phyloP scores from a whole-genome alignment of 2,113 vertebrate genomes.

The Scartelaos histophorus region DNA sequence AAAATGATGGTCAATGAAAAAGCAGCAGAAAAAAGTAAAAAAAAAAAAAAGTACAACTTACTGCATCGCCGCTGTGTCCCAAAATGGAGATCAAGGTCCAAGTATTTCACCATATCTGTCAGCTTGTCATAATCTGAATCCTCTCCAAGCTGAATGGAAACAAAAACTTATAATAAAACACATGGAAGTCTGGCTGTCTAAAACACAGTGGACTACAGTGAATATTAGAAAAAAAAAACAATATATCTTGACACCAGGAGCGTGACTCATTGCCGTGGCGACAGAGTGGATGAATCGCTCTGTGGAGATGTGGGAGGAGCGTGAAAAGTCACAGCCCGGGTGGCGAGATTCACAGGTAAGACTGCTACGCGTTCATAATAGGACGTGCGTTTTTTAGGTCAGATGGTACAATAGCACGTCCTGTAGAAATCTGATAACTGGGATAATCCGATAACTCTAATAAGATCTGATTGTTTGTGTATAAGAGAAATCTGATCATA shows the following conservation, averaged over 20 bases:
- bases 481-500: too few relatives aligned
- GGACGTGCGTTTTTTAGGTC: too few relatives aligned
- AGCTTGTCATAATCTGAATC: constrained; percentile 96
- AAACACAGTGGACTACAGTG: background rate
- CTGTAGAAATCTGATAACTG: too few relatives aligned
- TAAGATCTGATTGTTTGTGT: too few relatives aligned
- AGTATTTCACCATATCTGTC: constrained; percentile 97
- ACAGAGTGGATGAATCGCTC: constrained; percentile 20
- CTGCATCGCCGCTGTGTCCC: constrained; percentile 85
- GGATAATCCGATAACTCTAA: too few relatives aligned
- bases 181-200: background rate
- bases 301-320: constrained; percentile 35
- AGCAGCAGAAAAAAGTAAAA: background rate
- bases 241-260: background rate
- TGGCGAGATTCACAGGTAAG: constrained; percentile 39
- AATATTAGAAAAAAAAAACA: background rate
- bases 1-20: background rate
- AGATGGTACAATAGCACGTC: too few relatives aligned
- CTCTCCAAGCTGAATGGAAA: constrained; percentile 82
- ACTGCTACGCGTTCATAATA: background rate
- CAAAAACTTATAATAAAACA: constrained; percentile 17
- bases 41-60: constrained; percentile 25
- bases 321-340: constrained; percentile 40
- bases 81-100: constrained; percentile 96
- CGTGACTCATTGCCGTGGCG: constrained; percentile 53